Conservation (phyloP, 2,797 vertebrate genomes). For the Vireo griseus region DNA sequence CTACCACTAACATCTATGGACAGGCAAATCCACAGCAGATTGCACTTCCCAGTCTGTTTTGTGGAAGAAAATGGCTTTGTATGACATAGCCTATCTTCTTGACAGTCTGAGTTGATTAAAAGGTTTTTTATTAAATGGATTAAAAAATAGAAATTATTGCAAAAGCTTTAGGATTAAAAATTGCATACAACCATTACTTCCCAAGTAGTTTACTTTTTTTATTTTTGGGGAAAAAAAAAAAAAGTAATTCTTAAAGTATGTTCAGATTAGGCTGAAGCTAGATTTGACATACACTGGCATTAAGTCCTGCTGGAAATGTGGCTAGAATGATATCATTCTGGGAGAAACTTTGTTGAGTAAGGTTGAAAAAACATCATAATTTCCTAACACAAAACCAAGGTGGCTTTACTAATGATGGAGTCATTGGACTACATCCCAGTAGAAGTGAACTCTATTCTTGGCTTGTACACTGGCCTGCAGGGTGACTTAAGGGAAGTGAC, state of each 20-base stretch:
- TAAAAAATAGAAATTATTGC: neutral
- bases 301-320: neutral
- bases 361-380: neutral
- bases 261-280: neutral
- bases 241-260: neutral
- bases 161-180: neutral
- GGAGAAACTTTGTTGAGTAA: neutral
- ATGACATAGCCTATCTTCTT: neutral
- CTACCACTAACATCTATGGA: neutral
- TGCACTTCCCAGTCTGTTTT: neutral
- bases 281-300: neutral
- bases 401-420: fast-evolving
- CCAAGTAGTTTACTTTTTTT: neutral
- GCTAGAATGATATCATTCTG: neutral
- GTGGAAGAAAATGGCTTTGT: neutral
- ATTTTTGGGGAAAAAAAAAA: fast-evolving
- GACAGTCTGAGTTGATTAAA: neutral
- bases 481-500: neutral
- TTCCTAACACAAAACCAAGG: neutral
- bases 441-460: neutral
- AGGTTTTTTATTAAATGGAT: neutral
- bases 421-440: neutral
- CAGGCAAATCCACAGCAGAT: neutral
- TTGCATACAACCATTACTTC: neutral
- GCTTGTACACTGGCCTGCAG: neutral